These are phyloP conservation scores for Henicopernis longicauda DNA, from an alignment of 2,113 vertebrate genomes.

Conservation along the genomic window DNA sequence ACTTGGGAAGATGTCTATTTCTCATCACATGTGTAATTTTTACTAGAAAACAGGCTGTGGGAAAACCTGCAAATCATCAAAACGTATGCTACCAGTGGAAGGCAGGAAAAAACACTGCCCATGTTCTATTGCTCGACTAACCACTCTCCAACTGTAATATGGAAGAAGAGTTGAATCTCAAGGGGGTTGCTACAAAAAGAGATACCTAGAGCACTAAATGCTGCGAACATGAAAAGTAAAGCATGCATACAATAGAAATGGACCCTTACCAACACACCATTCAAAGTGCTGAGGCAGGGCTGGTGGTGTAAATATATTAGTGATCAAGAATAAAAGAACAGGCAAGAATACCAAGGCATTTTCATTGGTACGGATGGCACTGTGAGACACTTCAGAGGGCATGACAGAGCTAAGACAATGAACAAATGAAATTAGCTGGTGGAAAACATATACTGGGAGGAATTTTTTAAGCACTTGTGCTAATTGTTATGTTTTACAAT, in stretches of 20 bases:
- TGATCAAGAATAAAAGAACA: not conserved
- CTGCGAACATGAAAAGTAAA: not conserved
- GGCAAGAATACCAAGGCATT: not conserved
- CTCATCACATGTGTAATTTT: not conserved
- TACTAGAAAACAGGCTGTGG: constrained; percentile 1
- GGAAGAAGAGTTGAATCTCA: not conserved
- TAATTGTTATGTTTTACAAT: not conserved
- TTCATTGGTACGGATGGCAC: not conserved
- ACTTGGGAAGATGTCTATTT: constrained; percentile 1
- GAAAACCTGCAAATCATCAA: not conserved
- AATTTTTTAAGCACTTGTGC: not conserved
- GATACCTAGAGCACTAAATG: not conserved
- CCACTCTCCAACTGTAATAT: not conserved
- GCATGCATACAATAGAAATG: not conserved
- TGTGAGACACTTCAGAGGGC: not conserved
- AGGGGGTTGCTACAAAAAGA: not conserved
- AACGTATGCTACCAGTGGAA: not conserved
- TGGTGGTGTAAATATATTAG: not conserved
- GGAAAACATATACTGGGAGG: not conserved
- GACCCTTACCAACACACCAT: not conserved
- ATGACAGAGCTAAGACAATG: not conserved
- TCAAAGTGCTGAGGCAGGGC: not conserved
- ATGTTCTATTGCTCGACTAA: not conserved
- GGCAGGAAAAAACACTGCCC: not conserved
- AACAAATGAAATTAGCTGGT: not conserved